Conservation (phyloP, 1,140 invertebrate species). For the Sarcophaga peregrina region DNA sequence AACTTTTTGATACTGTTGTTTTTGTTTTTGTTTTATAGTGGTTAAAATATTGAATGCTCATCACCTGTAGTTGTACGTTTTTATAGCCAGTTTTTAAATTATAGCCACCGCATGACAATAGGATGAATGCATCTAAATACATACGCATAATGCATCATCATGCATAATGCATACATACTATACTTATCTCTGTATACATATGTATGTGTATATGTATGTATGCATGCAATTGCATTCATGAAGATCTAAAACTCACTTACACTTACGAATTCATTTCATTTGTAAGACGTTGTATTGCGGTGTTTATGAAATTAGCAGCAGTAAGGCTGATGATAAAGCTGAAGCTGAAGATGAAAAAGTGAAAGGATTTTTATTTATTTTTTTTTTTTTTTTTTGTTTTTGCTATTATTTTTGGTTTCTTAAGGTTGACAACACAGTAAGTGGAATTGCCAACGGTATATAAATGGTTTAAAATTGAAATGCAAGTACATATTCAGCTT, state of each 20-base stretch:
- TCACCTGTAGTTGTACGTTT: background rate
- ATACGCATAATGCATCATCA: background rate
- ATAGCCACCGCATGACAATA: background rate
- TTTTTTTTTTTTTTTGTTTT: no score
- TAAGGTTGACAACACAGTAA: slow-evolving; percentile 4
- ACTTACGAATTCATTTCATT: no score
- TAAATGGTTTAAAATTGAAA: background rate
- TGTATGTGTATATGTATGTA: no score
- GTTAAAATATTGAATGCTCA: slow-evolving; percentile 7
- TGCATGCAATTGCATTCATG: no score
- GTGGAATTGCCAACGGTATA: background rate
- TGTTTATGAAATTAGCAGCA: no score
- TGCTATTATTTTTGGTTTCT: background rate
- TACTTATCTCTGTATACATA: no score
- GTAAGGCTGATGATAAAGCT: no score
- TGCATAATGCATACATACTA: no score
- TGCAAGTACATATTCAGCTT: background rate
- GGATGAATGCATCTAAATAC: background rate
- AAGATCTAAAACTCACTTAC: no score
- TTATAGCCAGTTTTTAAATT: background rate
- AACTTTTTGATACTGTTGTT: background rate
- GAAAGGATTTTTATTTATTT: background rate
- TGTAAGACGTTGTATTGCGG: no score
- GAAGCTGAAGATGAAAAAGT: background rate
- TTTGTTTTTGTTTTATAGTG: background rate